These are phyloP conservation scores for Actinopyga echinites DNA, from an alignment of 53 echinoderm and acorn worm genomes.

Conservation along the genomic window DNA sequence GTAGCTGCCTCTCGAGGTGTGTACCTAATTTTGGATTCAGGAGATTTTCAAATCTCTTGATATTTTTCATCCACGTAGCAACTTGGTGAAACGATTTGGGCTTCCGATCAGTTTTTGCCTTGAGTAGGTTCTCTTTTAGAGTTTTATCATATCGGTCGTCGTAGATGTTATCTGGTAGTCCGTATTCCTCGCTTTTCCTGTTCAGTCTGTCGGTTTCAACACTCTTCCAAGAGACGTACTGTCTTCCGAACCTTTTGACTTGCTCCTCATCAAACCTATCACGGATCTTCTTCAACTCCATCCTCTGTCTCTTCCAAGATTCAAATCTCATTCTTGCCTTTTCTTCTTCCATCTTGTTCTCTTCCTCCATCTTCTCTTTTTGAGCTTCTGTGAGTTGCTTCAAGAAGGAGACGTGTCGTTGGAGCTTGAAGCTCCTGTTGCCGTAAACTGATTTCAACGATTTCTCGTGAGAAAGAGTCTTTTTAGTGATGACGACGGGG, in stretches of 20 bases:
- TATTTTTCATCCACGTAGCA: conserved; percentile 79
- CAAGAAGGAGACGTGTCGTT: conserved; percentile 75
- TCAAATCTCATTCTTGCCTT: conserved; percentile 45
- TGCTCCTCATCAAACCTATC: conserved; percentile 92
- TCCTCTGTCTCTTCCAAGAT: conserved; percentile 65
- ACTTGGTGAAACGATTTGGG: conserved; percentile 68
- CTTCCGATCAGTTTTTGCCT: conserved; percentile 34
- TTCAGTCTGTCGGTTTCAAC: conserved; percentile 83
- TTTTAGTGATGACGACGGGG: conserved; percentile 78
- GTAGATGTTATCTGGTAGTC: conserved; percentile 92
- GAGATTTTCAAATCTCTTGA: conserved; percentile 71
- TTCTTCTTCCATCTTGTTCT: conserved; percentile 49
- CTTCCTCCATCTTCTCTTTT: conserved; percentile 61
- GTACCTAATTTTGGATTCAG: conserved; percentile 75
- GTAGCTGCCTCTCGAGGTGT: conserved; percentile 55
- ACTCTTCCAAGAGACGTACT: conserved; percentile 97
- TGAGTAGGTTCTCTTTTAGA: conserved; percentile 55
- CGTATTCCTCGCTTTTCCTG: conserved; percentile 65
- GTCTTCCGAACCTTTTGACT: conserved; percentile 84
- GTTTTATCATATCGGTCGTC: conserved; percentile 84
- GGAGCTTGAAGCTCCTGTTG: conserved; percentile 70
- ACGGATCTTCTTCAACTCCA: conserved; percentile 68
- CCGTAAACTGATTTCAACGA: conserved; percentile 74
- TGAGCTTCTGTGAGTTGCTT: conserved; percentile 82
- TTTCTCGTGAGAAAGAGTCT: conserved; percentile 70